Percentiles rank a stretch among this genome's conserved stretches.
Conservation (phyloP, 2,888 invertebrate species). For the Tiliacea citrago region DNA sequence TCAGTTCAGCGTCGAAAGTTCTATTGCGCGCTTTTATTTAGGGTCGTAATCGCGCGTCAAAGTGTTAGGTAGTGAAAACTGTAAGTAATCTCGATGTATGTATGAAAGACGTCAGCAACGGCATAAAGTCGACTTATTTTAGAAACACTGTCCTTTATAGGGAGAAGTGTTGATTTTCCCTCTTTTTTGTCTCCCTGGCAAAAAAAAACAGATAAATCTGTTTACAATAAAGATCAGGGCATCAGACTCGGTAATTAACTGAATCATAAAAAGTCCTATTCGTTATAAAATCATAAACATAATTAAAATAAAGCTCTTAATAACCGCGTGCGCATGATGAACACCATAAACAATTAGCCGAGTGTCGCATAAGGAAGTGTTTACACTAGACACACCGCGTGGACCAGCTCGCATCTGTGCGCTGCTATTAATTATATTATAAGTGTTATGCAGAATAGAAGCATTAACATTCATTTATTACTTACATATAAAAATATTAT, state of each 20-base stretch:
- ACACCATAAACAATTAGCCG: conserved; percentile 60
- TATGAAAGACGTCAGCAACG: background rate
- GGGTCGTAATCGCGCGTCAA: no score
- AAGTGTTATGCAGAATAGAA: conserved; percentile 35
- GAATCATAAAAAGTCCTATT: conserved; percentile 27
- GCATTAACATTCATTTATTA: background rate
- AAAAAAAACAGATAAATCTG: conserved; percentile 21
- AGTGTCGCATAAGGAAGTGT: conserved; percentile 62
- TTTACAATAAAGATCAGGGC: background rate
- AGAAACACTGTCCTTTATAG: background rate
- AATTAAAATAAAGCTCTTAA: conserved; percentile 34
- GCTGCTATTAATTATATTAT: conserved; percentile 48
- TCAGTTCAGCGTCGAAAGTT: background rate
- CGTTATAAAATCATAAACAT: conserved; percentile 41
- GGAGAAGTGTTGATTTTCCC: no score
- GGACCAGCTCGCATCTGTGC: conserved; percentile 29
- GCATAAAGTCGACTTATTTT: background rate
- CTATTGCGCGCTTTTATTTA: background rate
- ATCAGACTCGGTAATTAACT: background rate
- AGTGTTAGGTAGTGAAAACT: background rate
- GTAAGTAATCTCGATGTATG: background rate
- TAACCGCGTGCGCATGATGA: conserved; percentile 41
- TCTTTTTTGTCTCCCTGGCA: no score
- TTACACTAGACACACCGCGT: conserved; percentile 61
- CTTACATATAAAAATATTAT: background rate